Evolutionary conservation across 2,797 vertebrate genomes (phyloP).

Genomic region (Etheostoma nigrum): DNA sequence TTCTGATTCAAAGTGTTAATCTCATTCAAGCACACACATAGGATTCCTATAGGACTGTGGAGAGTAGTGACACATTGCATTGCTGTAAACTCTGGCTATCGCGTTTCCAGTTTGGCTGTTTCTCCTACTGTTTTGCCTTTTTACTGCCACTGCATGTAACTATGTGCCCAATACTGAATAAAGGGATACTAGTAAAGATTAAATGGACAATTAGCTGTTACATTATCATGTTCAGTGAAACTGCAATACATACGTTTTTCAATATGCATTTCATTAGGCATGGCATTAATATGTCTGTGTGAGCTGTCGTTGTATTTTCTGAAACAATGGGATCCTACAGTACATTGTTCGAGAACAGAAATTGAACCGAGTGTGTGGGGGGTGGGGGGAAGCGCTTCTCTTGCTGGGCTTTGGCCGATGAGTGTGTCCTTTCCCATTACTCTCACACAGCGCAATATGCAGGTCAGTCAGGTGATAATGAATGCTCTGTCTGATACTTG

Average conservation of each 20-base stretch:
- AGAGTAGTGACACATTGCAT: slow-evolving; percentile 9
- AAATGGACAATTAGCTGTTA: slow-evolving; percentile 30
- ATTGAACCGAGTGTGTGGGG: slow-evolving; percentile 27
- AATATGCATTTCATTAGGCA: slow-evolving; percentile 27
- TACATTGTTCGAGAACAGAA: slow-evolving; percentile 46
- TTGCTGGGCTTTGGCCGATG: slow-evolving; percentile 69
- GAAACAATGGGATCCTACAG: slow-evolving; percentile 43
- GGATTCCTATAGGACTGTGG: slow-evolving; percentile 29
- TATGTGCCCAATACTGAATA: not conserved
- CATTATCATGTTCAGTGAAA: slow-evolving; percentile 17
- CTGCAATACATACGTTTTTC: not conserved
- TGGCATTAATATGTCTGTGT: slow-evolving; percentile 19
- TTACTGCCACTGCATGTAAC: slow-evolving; percentile 12
- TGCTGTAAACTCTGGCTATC: too few relatives aligned
- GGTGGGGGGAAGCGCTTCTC: slow-evolving; percentile 53
- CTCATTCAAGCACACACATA: slow-evolving; percentile 21
- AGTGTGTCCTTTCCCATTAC: slow-evolving; percentile 80
- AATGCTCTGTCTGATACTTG: slow-evolving; percentile 76
- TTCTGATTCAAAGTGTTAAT: slow-evolving; percentile 27
- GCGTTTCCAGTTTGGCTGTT: not conserved
- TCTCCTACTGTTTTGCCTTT: not conserved
- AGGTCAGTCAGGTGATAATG: slow-evolving; percentile 81
- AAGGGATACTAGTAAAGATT: slow-evolving; percentile 18
- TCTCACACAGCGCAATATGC: slow-evolving; percentile 75
- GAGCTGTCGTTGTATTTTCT: slow-evolving; percentile 33